Conservation (phyloP, 2,888 invertebrate genomes). For the Aphidius colemani region DNA sequence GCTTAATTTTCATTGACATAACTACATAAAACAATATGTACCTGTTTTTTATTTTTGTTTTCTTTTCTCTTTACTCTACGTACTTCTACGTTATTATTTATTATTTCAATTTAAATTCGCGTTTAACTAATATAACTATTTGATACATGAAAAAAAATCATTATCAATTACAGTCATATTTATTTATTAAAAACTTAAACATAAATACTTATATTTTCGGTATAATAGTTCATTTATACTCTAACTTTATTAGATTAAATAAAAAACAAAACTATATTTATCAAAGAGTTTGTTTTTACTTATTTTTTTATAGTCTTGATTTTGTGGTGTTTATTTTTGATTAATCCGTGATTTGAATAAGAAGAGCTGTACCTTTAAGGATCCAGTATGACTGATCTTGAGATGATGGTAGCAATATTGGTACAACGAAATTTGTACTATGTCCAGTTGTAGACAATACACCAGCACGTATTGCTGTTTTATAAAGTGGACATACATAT, state of each 20-base stretch:
- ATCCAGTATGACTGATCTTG: conserved; percentile 81
- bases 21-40: neutral
- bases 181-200: too few relatives aligned
- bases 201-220: neutral
- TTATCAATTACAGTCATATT: too few relatives aligned
- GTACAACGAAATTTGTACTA: conserved; percentile 89
- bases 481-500: conserved; percentile 83
- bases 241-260: too few relatives aligned
- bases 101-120: neutral
- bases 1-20: neutral
- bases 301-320: neutral
- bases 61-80: neutral
- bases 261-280: too few relatives aligned
- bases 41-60: neutral
- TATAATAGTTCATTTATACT: neutral
- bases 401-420: conserved; percentile 73
- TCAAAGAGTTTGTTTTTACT: too few relatives aligned
- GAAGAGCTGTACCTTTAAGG: conserved; percentile 82
- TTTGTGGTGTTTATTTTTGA: neutral
- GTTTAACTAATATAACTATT: too few relatives aligned
- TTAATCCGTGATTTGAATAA: conserved; percentile 80
- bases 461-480: conserved; percentile 86
- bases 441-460: conserved; percentile 89
- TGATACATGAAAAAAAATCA: too few relatives aligned
- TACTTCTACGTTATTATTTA: neutral